Percentiles rank a stretch among this genome's conserved stretches.
Evolutionary conservation across 2,888 invertebrate species (phyloP).

Genomic region (Gnatocerus cornutus): DNA sequence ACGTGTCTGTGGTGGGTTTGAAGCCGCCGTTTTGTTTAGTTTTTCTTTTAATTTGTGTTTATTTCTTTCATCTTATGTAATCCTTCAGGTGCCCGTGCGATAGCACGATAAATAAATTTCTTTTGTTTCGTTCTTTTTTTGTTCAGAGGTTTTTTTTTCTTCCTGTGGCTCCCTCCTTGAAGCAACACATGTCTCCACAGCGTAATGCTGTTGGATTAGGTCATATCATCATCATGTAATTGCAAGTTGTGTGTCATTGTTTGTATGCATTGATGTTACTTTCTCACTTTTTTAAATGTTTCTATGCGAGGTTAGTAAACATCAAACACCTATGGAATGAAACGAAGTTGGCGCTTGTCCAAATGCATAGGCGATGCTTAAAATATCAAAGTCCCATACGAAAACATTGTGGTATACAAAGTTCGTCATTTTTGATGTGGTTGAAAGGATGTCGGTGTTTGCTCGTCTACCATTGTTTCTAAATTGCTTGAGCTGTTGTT

Average conservation of each 20-base stretch:
- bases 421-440: constrained; percentile 39
- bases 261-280: constrained; percentile 25
- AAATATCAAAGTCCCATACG: constrained; percentile 28
- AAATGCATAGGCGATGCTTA: constrained; percentile 31
- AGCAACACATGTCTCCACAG: too few species aligned
- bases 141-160: too few species aligned
- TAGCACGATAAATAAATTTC: too few species aligned
- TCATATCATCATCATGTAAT: neutral
- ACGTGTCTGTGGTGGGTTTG: too few species aligned
- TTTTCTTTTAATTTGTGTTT: too few species aligned
- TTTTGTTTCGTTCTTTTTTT: too few species aligned
- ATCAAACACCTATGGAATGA: constrained; percentile 13
- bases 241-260: constrained; percentile 37
- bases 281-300: constrained; percentile 1
- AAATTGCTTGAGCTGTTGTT: constrained; percentile 67
- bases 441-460: constrained; percentile 53
- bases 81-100: too few species aligned
- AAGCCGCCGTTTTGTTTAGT: too few species aligned
- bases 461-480: constrained; percentile 59
- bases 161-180: too few species aligned
- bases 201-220: too few species aligned
- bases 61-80: too few species aligned
- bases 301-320: neutral
- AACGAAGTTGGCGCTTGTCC: constrained; percentile 35
- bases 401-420: constrained; percentile 8